Evolutionary conservation across 2,888 invertebrate species (phyloP).

Genomic region (Cryptophagus acutangulus): DNA sequence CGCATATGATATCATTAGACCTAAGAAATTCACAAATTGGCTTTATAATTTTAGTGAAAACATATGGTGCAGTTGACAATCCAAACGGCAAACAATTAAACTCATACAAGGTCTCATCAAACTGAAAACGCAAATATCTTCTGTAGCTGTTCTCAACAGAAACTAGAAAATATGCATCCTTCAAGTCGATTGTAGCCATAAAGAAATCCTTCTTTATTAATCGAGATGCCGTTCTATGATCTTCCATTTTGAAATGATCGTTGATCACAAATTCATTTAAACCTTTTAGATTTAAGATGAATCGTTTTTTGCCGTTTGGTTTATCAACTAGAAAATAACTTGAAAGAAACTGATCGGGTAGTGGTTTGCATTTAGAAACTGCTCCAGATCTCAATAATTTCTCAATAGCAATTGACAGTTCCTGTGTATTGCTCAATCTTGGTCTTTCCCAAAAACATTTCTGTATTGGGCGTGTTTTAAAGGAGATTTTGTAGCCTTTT

Average conservation of each 20-base stretch:
- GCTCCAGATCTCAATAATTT: too few relatives aligned
- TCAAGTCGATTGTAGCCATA: constrained; percentile 13
- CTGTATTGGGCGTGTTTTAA: too few relatives aligned
- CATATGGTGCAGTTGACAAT: constrained; percentile 13
- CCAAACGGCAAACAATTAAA: constrained; percentile 19
- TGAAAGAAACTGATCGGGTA: neutral
- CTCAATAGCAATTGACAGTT: too few relatives aligned
- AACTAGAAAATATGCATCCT: constrained; percentile 17
- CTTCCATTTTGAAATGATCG: constrained; percentile 29
- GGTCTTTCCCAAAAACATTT: too few relatives aligned
- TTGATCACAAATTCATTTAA: constrained; percentile 23
- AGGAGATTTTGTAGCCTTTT: too few relatives aligned
- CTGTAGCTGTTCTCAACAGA: constrained; percentile 7
- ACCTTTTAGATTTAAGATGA: constrained; percentile 18
- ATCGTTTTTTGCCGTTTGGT: constrained; percentile 10
- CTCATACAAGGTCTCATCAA: constrained; percentile 14
- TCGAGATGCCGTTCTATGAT: constrained; percentile 19
- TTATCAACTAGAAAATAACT: constrained; percentile 5
- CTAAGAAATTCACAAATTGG: constrained; percentile 11
- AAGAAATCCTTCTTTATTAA: constrained; percentile 14
- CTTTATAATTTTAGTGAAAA: constrained; percentile 21
- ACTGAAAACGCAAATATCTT: constrained; percentile 15
- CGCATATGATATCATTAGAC: constrained; percentile 7
- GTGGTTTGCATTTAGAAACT: neutral
- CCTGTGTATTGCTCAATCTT: too few relatives aligned